phyloP scores from a whole-genome alignment of 2,888 invertebrate species.

The Agrochola litura region DNA sequence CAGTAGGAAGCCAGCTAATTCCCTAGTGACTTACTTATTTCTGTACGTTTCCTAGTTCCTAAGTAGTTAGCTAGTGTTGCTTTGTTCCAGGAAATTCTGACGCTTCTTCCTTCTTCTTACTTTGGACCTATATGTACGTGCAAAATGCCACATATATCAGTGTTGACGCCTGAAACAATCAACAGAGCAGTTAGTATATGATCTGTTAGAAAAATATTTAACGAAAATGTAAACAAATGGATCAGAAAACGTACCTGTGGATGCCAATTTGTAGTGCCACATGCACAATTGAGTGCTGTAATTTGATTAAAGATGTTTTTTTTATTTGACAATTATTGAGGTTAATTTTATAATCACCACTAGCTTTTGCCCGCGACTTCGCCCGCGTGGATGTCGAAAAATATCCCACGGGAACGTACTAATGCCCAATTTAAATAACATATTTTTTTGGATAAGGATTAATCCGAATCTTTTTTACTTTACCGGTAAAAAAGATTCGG shows the following conservation, averaged over 20 bases:
- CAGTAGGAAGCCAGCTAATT: conserved; percentile 73
- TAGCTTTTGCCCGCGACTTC: too few relatives aligned
- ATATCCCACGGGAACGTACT: too few relatives aligned
- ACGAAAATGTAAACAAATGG: background rate
- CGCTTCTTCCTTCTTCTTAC: background rate
- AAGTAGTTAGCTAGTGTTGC: background rate
- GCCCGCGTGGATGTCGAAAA: too few relatives aligned
- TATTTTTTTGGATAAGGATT: too few relatives aligned
- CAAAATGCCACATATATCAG: background rate
- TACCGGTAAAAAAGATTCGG: too few relatives aligned
- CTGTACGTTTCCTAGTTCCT: conserved; percentile 47
- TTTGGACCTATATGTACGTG: background rate
- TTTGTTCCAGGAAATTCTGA: conserved; percentile 13
- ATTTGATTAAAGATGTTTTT: background rate
- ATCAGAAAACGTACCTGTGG: background rate
- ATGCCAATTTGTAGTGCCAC: background rate
- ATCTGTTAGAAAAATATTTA: background rate
- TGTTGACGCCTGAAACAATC: background rate
- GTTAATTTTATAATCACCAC: too few relatives aligned
- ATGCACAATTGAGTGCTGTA: background rate
- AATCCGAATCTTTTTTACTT: too few relatives aligned
- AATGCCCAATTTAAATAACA: too few relatives aligned
- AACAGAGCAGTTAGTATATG: background rate
- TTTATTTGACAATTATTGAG: too few relatives aligned
- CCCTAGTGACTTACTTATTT: conserved; percentile 61